Conservation (phyloP, 2,797 vertebrate genomes). For the Poecile montanus region DNA sequence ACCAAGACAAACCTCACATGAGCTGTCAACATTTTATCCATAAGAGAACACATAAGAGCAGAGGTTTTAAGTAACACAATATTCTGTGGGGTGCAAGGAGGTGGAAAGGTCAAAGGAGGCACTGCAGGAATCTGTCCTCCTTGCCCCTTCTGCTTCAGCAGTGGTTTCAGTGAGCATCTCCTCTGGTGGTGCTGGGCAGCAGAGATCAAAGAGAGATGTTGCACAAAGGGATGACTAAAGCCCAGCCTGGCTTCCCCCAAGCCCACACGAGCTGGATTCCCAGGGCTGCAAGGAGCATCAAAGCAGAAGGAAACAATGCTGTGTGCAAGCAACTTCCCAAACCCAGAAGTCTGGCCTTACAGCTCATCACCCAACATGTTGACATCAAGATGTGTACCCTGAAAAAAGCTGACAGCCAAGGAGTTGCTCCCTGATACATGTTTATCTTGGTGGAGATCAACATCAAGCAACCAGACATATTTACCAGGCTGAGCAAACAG, state of each 20-base stretch:
- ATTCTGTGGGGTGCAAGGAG: not conserved
- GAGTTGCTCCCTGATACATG: not conserved
- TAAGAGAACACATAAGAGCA: not conserved
- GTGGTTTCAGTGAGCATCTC: not conserved
- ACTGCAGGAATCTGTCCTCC: not conserved
- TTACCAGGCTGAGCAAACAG: not conserved
- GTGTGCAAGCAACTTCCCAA: not conserved
- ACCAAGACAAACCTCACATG: rapidly evolving
- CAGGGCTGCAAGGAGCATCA: not conserved
- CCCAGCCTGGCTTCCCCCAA: not conserved
- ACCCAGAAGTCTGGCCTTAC: not conserved
- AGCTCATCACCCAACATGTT: not conserved
- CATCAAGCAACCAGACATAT: not conserved
- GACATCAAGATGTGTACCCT: not conserved
- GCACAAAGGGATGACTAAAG: not conserved
- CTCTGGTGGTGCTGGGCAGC: not conserved
- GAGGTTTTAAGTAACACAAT: not conserved
- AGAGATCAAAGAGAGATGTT: not conserved
- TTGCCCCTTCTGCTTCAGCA: not conserved
- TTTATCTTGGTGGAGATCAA: not conserved
- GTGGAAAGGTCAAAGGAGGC: not conserved
- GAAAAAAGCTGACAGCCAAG: not conserved
- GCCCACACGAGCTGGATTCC: not conserved
- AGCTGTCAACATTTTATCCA: not conserved
- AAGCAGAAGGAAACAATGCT: not conserved